These are phyloP conservation scores for Dolichoris vasculosae DNA, from an alignment of 1,140 invertebrate species.

Conservation along the genomic window DNA sequence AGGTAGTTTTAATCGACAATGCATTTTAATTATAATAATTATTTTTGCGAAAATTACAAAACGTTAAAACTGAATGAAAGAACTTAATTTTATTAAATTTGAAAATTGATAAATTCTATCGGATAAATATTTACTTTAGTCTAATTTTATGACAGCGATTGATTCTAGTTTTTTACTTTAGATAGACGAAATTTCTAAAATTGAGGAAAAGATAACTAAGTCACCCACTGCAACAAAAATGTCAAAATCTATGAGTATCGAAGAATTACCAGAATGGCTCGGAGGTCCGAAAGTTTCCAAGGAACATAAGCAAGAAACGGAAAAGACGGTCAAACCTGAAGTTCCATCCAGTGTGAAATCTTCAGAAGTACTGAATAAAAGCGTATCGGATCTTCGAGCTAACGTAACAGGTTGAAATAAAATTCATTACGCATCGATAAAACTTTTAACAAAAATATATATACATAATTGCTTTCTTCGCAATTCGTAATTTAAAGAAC, in stretches of 20 bases:
- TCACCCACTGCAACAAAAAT: conserved; percentile 29
- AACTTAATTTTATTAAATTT: too few species aligned
- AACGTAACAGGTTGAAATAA: conserved; percentile 9
- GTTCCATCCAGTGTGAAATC: conserved; percentile 19
- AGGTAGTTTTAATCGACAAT: conserved; percentile 40
- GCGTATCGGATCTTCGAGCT: neutral
- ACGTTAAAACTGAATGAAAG: too few species aligned
- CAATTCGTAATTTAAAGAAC: neutral
- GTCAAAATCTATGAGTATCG: conserved; percentile 37
- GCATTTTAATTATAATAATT: neutral
- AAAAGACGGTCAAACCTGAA: conserved; percentile 39
- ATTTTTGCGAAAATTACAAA: too few species aligned
- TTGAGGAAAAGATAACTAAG: conserved; percentile 43
- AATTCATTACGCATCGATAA: neutral
- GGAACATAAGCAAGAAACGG: conserved; percentile 48
- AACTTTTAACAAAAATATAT: too few species aligned
- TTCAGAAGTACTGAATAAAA: conserved; percentile 13
- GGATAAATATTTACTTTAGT: too few species aligned
- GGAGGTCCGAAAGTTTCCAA: conserved; percentile 58
- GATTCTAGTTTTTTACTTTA: neutral
- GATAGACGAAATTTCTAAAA: conserved; percentile 33
- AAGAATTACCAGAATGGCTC: conserved; percentile 70
- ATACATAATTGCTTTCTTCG: too few species aligned
- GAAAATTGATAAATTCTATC: too few species aligned
- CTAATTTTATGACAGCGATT: neutral